Conservation (phyloP, 2,797 vertebrate genomes). For the Salarias fasciatus region DNA sequence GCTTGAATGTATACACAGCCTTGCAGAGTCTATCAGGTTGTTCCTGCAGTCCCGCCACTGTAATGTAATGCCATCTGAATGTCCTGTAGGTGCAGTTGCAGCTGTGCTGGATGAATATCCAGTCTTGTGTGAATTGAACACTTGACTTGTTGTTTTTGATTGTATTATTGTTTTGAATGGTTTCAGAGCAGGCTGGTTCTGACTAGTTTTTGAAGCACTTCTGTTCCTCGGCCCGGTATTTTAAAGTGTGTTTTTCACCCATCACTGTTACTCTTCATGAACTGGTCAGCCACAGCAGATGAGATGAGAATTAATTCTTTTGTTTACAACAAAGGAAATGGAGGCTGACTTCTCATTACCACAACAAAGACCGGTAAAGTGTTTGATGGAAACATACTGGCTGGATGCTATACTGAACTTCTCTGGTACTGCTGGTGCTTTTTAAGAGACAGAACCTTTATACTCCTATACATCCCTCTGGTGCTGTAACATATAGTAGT, state of each 20-base stretch:
- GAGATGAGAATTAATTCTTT: constrained; percentile 17
- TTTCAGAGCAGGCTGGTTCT: too few species aligned
- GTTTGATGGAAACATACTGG: constrained; percentile 25
- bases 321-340: constrained; percentile 23
- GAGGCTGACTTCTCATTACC: constrained; percentile 15
- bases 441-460: constrained; percentile 16
- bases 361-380: constrained; percentile 30
- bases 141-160: too few species aligned
- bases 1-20: not conserved
- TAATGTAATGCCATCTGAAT: not conserved
- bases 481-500: constrained; percentile 1
- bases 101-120: too few species aligned
- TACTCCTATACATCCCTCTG: constrained; percentile 2
- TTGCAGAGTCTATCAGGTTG: not conserved
- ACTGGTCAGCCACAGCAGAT: constrained; percentile 9
- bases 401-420: constrained; percentile 5
- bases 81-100: too few species aligned
- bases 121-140: too few species aligned
- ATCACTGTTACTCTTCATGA: constrained; percentile 34
- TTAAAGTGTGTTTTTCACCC: constrained; percentile 18
- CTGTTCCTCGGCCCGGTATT: constrained; percentile 12
- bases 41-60: too few species aligned
- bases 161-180: too few species aligned
- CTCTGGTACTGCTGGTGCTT: constrained; percentile 6
- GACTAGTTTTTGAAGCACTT: not conserved